phyloP scores from a whole-genome alignment of 2,888 invertebrate species.

The Cheilosia pagana region DNA sequence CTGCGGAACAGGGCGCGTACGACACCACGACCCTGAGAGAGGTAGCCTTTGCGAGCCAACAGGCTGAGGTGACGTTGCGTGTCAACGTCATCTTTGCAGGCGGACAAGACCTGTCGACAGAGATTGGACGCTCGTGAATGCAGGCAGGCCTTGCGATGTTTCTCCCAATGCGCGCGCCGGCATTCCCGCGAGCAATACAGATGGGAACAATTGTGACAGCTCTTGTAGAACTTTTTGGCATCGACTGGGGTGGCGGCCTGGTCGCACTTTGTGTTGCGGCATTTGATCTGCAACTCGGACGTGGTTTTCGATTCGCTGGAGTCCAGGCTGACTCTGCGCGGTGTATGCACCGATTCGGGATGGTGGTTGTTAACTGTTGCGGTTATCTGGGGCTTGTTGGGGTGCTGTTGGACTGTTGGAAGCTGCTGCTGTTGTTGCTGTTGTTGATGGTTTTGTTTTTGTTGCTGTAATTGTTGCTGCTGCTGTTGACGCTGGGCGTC shows the following conservation, averaged over 20 bases:
- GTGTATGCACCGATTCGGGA: conserved; percentile 75
- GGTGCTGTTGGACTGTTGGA: conserved; percentile 36
- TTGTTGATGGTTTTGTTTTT: conserved; percentile 37
- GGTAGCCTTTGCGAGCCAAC: conserved; percentile 92
- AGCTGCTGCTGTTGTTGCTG: conserved; percentile 76
- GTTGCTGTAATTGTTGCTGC: conserved; percentile 77
- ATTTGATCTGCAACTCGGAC: conserved; percentile 85
- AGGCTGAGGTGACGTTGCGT: conserved; percentile 91
- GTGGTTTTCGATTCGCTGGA: conserved; percentile 83
- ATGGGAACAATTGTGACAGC: conserved; percentile 97
- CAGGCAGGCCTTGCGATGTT: conserved; percentile 94
- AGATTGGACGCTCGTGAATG: conserved; percentile 95
- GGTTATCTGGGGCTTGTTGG: conserved; percentile 72
- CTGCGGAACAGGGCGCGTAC: conserved; percentile 96
- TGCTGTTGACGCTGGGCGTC: conserved; percentile 83
- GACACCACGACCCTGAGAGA: conserved; percentile 94
- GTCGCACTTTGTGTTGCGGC: conserved; percentile 92
- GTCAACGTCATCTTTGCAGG: conserved; percentile 91
- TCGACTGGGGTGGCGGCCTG: conserved; percentile 89
- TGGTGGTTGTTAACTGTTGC: conserved; percentile 57
- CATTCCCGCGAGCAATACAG: conserved; percentile 97
- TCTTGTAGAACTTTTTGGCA: conserved; percentile 93
- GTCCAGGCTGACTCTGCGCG: conserved; percentile 87
- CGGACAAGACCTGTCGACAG: conserved; percentile 92
- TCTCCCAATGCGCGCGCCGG: conserved; percentile 95